phyloP scores from a whole-genome alignment of 2,888 invertebrate species.

The Drosophila kambysellisi region DNA sequence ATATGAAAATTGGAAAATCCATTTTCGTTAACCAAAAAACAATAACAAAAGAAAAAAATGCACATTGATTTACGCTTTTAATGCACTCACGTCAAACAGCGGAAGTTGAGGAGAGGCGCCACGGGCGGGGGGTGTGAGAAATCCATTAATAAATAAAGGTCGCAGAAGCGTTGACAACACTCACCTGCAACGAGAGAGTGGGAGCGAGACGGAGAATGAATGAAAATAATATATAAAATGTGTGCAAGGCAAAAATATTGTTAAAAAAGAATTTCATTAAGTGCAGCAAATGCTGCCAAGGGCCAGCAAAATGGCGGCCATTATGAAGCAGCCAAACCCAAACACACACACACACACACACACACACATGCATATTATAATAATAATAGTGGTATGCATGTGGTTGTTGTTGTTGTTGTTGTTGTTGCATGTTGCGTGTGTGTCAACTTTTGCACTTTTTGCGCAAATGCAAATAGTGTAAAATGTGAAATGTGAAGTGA shows the following conservation, averaged over 20 bases:
- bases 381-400: conserved; percentile 18
- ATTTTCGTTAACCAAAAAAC: conserved; percentile 36
- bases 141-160: conserved; percentile 75
- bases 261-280: conserved; percentile 74
- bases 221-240: conserved; percentile 19
- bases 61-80: conserved; percentile 37
- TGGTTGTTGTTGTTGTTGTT: conserved; percentile 41
- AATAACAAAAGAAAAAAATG: not conserved
- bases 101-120: not conserved
- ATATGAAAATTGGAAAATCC: conserved; percentile 21
- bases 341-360: conserved; percentile 26
- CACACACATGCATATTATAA: not conserved
- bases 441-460: conserved; percentile 77
- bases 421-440: conserved; percentile 61
- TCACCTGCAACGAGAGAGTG: conserved; percentile 60
- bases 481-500: conserved; percentile 36
- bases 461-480: conserved; percentile 75
- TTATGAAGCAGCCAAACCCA: conserved; percentile 36
- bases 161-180: conserved; percentile 65
- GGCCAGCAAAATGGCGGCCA: conserved; percentile 74
- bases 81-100: conserved; percentile 56
- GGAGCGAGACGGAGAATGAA: conserved; percentile 19
- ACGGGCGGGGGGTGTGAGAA: conserved; percentile 60
- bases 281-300: conserved; percentile 63
- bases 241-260: conserved; percentile 32